A percentile compares a stretch with the other conserved stretches of the same genome.
These are phyloP conservation scores for Ptychobarbus kaznakovi DNA, from an alignment of 2,797 vertebrate species.

Conservation along the genomic window DNA sequence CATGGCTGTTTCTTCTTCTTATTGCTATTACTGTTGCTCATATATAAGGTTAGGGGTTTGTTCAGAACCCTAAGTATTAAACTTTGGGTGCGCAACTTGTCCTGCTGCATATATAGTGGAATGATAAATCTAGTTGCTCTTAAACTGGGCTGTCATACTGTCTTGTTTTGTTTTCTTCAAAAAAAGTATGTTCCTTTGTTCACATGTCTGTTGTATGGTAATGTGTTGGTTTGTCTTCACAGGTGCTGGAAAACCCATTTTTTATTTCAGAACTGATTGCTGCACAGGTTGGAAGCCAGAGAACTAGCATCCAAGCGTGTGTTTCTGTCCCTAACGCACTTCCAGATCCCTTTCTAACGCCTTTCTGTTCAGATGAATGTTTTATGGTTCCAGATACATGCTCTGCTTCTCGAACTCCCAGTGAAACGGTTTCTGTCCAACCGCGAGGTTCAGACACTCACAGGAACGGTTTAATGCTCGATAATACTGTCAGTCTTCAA, in stretches of 20 bases:
- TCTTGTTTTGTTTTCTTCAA: not conserved
- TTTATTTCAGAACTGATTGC: conserved; percentile 73
- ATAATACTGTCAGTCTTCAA: not conserved
- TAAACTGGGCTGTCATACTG: not conserved
- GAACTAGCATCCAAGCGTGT: conserved; percentile 57
- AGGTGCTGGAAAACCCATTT: conserved; percentile 82
- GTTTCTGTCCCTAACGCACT: conserved; percentile 60
- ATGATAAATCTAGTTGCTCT: not conserved
- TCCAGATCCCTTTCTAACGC: conserved; percentile 61
- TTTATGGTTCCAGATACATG: not conserved
- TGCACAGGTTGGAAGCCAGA: conserved; percentile 62
- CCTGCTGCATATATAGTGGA: not conserved
- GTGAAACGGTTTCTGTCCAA: not conserved
- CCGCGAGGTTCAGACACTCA: not conserved
- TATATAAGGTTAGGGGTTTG: not conserved
- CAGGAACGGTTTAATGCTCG: not conserved
- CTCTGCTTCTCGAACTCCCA: conserved; percentile 37
- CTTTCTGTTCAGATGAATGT: conserved; percentile 50
- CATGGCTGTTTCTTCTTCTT: conserved; percentile 22
- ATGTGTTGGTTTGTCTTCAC: conserved; percentile 78
- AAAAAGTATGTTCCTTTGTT: not conserved
- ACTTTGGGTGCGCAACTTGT: not conserved
- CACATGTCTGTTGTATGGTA: conserved; percentile 40
- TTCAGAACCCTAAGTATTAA: not conserved
- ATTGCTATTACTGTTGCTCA: not conserved